phyloP scores from a whole-genome alignment of 2,797 vertebrate genomes.

The Trachurus trachurus region DNA sequence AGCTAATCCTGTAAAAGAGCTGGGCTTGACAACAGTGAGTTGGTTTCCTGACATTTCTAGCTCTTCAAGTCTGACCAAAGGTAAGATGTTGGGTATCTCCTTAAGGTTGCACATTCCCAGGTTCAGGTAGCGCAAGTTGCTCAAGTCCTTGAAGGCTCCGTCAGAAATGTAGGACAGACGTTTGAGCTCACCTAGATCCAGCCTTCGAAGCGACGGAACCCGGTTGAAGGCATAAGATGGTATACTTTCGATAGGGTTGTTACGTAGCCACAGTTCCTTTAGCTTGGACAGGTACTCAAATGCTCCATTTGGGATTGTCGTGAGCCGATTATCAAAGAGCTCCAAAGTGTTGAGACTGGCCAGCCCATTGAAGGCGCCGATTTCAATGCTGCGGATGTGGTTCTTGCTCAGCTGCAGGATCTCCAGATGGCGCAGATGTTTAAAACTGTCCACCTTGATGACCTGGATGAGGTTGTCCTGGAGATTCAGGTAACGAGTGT shows the following conservation, averaged over 20 bases:
- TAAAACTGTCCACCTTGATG: conserved; percentile 99
- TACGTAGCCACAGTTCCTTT: conserved; percentile 98
- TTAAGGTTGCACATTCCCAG: conserved; percentile 99
- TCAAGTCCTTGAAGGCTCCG: conserved; percentile 98
- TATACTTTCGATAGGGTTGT: conserved; percentile 99
- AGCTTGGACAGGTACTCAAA: conserved; percentile 99
- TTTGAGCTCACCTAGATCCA: conserved; percentile 97
- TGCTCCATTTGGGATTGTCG: conserved; percentile 99
- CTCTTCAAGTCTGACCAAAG: conserved; percentile 95
- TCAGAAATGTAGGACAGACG: conserved; percentile 99
- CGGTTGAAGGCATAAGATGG: conserved; percentile 99
- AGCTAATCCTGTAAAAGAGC: conserved; percentile 95
- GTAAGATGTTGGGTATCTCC: conserved; percentile 98
- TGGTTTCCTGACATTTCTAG: conserved; percentile 99
- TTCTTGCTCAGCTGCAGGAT: conserved; percentile 98
- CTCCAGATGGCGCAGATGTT: conserved; percentile 97
- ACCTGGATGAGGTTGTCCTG: conserved; percentile 99
- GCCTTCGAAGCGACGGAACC: conserved; percentile 94
- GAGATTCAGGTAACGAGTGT: conserved; percentile 97
- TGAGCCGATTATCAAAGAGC: conserved; percentile 99
- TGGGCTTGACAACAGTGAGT: conserved; percentile 93
- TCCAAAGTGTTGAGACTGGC: conserved; percentile 99
- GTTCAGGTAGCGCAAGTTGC: conserved; percentile 98
- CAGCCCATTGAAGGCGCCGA: conserved; percentile 98
- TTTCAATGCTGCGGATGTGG: conserved; percentile 98